phyloP scores from a whole-genome alignment of 2,113 vertebrate genomes.

The Carassius carassius region DNA sequence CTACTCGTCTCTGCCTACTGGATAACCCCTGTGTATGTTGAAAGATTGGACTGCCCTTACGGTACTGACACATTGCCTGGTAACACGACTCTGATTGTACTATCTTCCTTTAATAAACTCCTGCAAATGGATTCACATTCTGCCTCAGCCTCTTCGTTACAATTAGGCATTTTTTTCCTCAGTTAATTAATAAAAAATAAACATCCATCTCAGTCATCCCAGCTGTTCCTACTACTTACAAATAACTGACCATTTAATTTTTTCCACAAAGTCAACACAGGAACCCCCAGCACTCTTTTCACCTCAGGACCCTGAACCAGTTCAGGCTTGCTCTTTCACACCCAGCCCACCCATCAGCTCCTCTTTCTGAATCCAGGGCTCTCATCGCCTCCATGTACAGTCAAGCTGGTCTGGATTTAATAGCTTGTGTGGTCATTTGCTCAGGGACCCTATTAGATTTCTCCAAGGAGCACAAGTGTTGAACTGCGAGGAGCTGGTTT shows the following conservation, averaged over 20 bases:
- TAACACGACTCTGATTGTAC: too few relatives aligned
- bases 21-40: too few relatives aligned
- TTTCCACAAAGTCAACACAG: background rate
- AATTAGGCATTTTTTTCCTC: too few relatives aligned
- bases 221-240: too few relatives aligned
- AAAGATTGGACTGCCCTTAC: too few relatives aligned
- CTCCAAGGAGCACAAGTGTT: slow-evolving; percentile 59
- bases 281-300: slow-evolving; percentile 17
- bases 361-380: slow-evolving; percentile 13
- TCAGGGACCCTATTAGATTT: slow-evolving; percentile 68
- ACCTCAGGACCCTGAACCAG: slow-evolving; percentile 17
- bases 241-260: background rate
- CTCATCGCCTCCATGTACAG: slow-evolving; percentile 69
- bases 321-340: slow-evolving; percentile 26
- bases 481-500: slow-evolving; percentile 47
- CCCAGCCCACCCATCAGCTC: slow-evolving; percentile 7
- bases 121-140: too few relatives aligned
- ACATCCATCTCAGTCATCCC: too few relatives aligned
- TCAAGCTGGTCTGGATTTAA: slow-evolving; percentile 50
- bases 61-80: too few relatives aligned
- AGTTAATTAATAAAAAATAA: too few relatives aligned
- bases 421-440: slow-evolving; percentile 36
- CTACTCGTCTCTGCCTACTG: too few relatives aligned
- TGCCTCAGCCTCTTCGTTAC: too few relatives aligned
- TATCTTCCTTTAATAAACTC: too few relatives aligned